Evolutionary conservation across 1,140 invertebrate genomes (phyloP), one percentile per base, ranked within the genome.

Genomic region (Drosophila novamexicana): DNA sequence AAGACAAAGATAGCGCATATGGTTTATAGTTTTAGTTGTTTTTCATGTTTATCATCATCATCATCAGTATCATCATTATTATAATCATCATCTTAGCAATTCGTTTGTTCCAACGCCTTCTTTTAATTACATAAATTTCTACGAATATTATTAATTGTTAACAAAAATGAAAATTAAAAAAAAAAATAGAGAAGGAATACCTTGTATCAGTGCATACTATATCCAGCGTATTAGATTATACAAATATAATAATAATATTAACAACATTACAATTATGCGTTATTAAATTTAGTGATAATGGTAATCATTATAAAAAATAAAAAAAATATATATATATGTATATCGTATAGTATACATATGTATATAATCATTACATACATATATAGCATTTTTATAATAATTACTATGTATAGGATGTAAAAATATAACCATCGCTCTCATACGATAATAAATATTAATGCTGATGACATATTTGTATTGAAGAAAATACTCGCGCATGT

Each of bases 191-290:
- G 4, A 57, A 40, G 52, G 22, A 64, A 71, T 64, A 53, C 59
- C 39, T 76, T 34, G 59, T 59, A 75, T 59, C 56, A 59, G 57
- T 52, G 9, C 42, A 56, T 56, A 40, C 68, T 68, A 73, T 58
- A 67, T 58, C 63, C 63, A 73, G 67, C 57, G 54, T 72, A 75
- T 71, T 77, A 79, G 66, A 71, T 88, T 83, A 83, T 89, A 72
- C 73, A 83, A 83, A 89, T 80, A 77, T 83, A 88, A 88, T 88
- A 88, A 82, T 71, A 72, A 74, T 69, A 86, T 86, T 88, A 88
- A 88, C 83, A 88, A 88, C 83, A 82, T 83, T 83, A 82, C 47
- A 79, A 62, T 88, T 75, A 82, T 69, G 77, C 49, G 34, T 61
- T 65, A 64, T 58, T 66, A 61, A 72, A 61, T 59, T 53, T 71